Percentiles rank a stretch among this genome's conserved stretches.
Conservation (phyloP, 2,888 invertebrate species). For the Melanophora roralis region DNA sequence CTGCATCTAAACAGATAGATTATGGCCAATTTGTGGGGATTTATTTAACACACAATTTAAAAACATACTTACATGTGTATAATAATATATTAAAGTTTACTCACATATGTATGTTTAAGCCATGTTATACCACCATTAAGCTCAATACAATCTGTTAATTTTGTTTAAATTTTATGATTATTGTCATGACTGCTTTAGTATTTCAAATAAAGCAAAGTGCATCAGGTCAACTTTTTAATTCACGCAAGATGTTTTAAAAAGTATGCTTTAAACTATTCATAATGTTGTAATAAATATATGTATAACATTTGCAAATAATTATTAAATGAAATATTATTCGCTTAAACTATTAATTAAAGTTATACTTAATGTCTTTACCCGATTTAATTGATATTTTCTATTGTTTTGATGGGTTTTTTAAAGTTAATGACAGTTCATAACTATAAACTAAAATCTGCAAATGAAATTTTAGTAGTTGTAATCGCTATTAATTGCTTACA, state of each 20-base stretch:
- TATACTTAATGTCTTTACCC: not conserved
- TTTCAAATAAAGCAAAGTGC: not conserved
- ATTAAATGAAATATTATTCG: too few relatives aligned
- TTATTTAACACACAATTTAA: too few relatives aligned
- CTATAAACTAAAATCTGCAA: not conserved
- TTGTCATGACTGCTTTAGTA: not conserved
- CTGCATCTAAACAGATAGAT: not conserved
- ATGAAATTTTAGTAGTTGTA: not conserved
- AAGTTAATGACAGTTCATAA: not conserved
- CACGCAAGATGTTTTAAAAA: not conserved
- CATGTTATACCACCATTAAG: too few relatives aligned
- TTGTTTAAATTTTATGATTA: not conserved
- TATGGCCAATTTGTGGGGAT: not conserved
- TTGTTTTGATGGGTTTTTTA: not conserved
- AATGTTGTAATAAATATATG: too few relatives aligned
- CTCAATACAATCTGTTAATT: constrained; percentile 11
- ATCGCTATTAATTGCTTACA: not conserved
- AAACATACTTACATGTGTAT: too few relatives aligned
- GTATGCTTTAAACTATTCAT: too few relatives aligned
- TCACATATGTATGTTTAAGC: too few relatives aligned
- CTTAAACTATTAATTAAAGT: too few relatives aligned
- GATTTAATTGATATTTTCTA: not conserved
- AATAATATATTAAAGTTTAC: too few relatives aligned
- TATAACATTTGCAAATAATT: too few relatives aligned
- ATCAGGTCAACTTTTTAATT: not conserved